Base-by-base conservation (phyloP, 1,140 invertebrate genomes). In the Lordiphosa stackelbergi region DNA sequence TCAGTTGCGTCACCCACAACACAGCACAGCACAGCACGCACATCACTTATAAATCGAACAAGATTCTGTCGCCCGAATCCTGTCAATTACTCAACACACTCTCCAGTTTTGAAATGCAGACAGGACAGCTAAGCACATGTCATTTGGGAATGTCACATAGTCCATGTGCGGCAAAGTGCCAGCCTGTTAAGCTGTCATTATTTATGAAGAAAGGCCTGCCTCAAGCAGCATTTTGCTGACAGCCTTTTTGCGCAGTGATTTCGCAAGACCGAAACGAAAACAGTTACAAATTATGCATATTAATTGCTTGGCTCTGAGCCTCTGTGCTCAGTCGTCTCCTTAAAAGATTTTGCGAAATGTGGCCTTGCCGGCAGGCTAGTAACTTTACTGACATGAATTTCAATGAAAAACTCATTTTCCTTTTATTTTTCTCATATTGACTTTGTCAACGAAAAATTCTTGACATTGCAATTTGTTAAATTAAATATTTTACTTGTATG, bases 251-350 rank as follows among this genome's bases (percentile, higher is more conserved):
- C 49, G 51, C 65, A 58, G 40, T 66, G 61, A 70, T 69, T 79
- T 53, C 16, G 35, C 54, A 55, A 52, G 53, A 46, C 49, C 40
- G 28, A 54, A 57, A 59, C 63, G 65, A 56, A 73, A 79, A 66
- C 52, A 51, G 61, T 58, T 63, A 70, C 75, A 78, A 73, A 78
- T 78, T 81, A 74, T 81, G 75, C 66, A 78, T 78, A 78, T 81
- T 78, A 78, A 78, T 78, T 78, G 75, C 38, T 59, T 58, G 24
- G 43, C 8, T 31, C 28, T 31, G 24, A 46, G 31, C 7, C 28
- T 28, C 9, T n/a, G 24, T 31, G 24, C 11, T 46, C 11, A 13
- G 28, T 16, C 55, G 57, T 35, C 45, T 49, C 12, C 47, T 3
- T 22, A 4, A 5, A 6, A 24, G 22, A 24, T 24, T 24, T 24